These are phyloP conservation scores for Eulemur coronatus DNA, from an alignment of 2,797 vertebrate species.

Conservation along the genomic window DNA sequence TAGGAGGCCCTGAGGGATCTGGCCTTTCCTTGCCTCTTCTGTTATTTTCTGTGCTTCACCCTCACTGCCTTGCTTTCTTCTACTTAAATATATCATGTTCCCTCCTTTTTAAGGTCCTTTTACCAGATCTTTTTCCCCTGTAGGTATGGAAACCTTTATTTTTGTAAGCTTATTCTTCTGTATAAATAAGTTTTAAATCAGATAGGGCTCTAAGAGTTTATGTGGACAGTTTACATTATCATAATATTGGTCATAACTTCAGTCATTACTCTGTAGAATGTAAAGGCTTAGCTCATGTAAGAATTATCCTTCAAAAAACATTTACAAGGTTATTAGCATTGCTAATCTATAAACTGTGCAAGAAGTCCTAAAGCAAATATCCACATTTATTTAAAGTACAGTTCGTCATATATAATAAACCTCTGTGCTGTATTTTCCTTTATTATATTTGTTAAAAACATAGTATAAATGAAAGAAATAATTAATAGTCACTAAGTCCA, in stretches of 20 bases:
- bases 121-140: neutral
- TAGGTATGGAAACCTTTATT: constrained; percentile 28
- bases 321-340: neutral
- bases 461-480: constrained; percentile 3
- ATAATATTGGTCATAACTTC: neutral
- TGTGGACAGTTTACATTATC: neutral
- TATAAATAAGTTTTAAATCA: constrained; percentile 41
- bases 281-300: neutral
- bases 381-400: constrained; percentile 31
- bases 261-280: neutral
- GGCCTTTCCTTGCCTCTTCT: neutral
- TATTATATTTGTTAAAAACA: constrained; percentile 44
- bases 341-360: neutral
- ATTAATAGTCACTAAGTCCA: neutral
- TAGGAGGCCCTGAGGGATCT: neutral
- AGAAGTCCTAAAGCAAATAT: constrained; percentile 15
- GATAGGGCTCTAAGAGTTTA: neutral
- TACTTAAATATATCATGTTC: neutral
- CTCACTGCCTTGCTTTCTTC: constrained; percentile 6
- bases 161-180: constrained; percentile 33
- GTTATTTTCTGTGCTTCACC: neutral
- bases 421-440: constrained; percentile 38
- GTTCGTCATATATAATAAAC: constrained; percentile 44
- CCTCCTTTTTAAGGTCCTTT: neutral
- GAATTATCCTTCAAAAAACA: constrained; percentile 30